Evolutionary conservation across 2,797 vertebrate genomes (phyloP).

Genomic region (Enteromius unitaeniatus): DNA sequence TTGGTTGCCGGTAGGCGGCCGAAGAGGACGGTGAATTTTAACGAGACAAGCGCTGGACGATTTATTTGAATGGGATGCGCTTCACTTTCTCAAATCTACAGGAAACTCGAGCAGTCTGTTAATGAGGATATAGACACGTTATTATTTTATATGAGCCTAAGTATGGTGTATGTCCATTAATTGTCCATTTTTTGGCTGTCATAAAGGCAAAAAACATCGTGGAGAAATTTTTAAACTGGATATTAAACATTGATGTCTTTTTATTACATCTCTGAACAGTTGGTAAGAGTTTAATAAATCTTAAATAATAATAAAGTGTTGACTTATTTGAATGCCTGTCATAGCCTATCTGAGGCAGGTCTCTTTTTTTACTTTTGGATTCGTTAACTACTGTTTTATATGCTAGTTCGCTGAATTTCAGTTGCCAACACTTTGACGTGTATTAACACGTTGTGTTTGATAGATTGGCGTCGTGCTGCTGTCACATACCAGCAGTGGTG

Average conservation of each 20-base stretch:
- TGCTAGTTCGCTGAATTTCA: not conserved
- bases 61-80: conserved; percentile 7
- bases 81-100: conserved; percentile 9
- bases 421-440: not conserved
- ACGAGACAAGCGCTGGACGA: not conserved
- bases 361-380: not conserved
- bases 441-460: conserved; percentile 6
- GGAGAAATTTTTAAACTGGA: not conserved
- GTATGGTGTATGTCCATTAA: no score
- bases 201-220: not conserved
- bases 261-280: not conserved
- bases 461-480: conserved; percentile 15
- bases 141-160: not conserved
- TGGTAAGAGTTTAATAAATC: conserved; percentile 24
- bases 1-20: conserved; percentile 53
- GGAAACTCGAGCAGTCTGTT: not conserved
- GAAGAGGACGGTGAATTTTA: conserved; percentile 16
- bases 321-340: not conserved
- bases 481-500: conserved; percentile 20
- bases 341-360: not conserved
- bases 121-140: not conserved
- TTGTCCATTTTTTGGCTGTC: not conserved
- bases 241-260: not conserved
- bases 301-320: not conserved
- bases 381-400: not conserved